A percentile compares a stretch with the other conserved stretches of the same genome.
Conservation (phyloP, 2,113 vertebrate species). For the pig (Sus scrofa) region T2T-Sscrofa CM000824.6:41418001-41418500, state of each 20-base stretch:
- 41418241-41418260: background rate
- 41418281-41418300: background rate
- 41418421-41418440: background rate
- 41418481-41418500: background rate
- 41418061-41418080: background rate
- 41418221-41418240: background rate
- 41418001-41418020: background rate
- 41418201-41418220: background rate
- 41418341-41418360: background rate
- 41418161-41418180: background rate
- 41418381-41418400: background rate
- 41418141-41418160: background rate
- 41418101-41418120: background rate
- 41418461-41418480: background rate
- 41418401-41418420: background rate
- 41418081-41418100: background rate
- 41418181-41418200: rapidly evolving
- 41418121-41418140: background rate
- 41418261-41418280: background rate
- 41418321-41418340: background rate
- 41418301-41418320: background rate
- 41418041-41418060: background rate
- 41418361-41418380: background rate
- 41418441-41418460: background rate
- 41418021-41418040: background rate